phyloP scores from a whole-genome alignment of 2,888 invertebrate genomes.

The Drosophila tanythrix region DNA sequence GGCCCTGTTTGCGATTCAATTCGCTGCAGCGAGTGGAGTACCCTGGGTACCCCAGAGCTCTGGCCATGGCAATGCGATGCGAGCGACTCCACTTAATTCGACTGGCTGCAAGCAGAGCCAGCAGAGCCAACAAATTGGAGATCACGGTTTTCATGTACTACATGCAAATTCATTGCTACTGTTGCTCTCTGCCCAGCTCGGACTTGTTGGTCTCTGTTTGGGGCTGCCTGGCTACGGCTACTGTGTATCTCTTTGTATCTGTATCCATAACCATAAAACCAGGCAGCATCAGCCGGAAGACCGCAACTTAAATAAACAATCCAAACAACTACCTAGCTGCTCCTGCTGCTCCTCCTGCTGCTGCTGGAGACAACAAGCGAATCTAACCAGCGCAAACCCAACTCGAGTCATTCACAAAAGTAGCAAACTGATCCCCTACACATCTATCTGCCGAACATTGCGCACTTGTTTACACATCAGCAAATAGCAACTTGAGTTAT shows the following conservation, averaged over 20 bases:
- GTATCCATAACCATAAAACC: conserved; percentile 75
- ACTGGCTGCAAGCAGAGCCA: conserved; percentile 19
- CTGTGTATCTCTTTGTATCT: conserved; percentile 56
- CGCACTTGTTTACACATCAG: neutral
- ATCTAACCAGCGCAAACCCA: conserved; percentile 14
- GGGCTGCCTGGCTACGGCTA: conserved; percentile 42
- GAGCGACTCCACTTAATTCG: conserved; percentile 34
- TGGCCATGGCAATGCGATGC: conserved; percentile 16
- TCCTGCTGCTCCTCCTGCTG: conserved; percentile 1
- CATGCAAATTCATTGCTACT: conserved; percentile 85
- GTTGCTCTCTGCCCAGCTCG: conserved; percentile 65
- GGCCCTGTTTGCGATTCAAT: conserved; percentile 73
- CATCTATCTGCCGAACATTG: neutral
- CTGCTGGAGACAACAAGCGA: conserved; percentile 21
- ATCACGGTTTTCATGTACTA: conserved; percentile 85
- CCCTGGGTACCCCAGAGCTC: conserved; percentile 3
- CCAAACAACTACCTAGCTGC: conserved; percentile 37
- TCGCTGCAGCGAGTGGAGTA: conserved; percentile 38
- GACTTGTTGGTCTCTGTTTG: conserved; percentile 23
- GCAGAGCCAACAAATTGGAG: conserved; percentile 84
- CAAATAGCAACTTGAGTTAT: neutral
- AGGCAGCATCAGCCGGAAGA: conserved; percentile 64
- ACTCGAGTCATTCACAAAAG: conserved; percentile 70
- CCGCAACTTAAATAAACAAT: conserved; percentile 73
- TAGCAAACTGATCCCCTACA: conserved; percentile 53